A percentile compares a stretch with the other conserved stretches of the same genome.
Evolutionary conservation across 2,888 invertebrate species (phyloP).

Genomic region (Leucophenga maculata): DNA sequence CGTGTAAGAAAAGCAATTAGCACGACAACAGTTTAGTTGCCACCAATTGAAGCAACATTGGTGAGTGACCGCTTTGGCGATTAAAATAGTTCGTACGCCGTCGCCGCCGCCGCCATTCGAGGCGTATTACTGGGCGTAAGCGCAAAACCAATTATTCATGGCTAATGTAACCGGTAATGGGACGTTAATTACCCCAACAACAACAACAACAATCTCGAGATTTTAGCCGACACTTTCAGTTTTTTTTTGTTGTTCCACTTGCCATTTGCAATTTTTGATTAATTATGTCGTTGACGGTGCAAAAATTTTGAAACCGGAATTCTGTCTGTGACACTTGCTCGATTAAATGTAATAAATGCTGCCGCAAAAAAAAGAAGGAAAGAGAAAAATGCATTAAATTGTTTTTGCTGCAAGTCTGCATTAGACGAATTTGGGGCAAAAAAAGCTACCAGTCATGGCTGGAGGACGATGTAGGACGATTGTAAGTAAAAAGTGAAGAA

Average conservation of each 20-base stretch:
- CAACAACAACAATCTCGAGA: background rate
- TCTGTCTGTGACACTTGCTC: conserved; percentile 8
- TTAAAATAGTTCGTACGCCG: too few species aligned
- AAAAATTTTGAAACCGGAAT: background rate
- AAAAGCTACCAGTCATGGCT: too few species aligned
- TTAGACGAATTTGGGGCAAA: too few species aligned
- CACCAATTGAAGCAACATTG: background rate
- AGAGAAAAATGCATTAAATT: background rate
- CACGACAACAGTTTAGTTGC: conserved; percentile 38
- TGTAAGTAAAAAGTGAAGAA: too few species aligned
- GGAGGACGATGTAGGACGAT: too few species aligned
- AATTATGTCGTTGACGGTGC: conserved; percentile 11
- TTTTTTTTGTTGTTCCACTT: too few species aligned
- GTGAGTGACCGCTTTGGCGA: background rate
- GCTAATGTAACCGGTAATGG: conserved; percentile 72
- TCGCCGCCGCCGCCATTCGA: too few species aligned
- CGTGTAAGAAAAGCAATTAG: conserved; percentile 66
- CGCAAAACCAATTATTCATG: conserved; percentile 69
- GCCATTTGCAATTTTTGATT: background rate
- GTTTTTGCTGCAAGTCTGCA: background rate
- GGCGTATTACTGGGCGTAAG: background rate
- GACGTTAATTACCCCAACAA: conserved; percentile 69
- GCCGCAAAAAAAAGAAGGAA: too few species aligned
- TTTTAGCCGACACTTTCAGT: background rate
- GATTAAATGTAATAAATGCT: background rate